Base-by-base conservation (phyloP, 2,797 vertebrate genomes). In the Prunella strophiata region DNA sequence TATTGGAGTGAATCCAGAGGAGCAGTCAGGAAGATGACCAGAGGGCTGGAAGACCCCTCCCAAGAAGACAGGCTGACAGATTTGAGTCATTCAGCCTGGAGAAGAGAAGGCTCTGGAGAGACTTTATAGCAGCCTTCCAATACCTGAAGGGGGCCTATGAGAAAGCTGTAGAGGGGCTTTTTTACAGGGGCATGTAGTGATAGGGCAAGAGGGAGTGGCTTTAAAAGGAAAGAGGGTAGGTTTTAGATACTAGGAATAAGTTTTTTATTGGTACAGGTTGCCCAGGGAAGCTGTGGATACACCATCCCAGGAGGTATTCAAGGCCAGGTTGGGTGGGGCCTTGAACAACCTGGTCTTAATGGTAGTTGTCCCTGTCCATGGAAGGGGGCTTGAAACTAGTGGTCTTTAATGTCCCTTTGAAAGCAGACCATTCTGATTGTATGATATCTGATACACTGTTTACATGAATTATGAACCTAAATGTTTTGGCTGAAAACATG, bases 1-100 rank as follows among this genome's bases (percentile, higher is more conserved):
- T n/a, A 1, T 16, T 63, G 32, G 23, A 63, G 43, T 29, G 27
- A 83, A 61, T 63, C 50, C 36, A 50, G 34, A 34, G 22, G 15
- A 48, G 13, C 4, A n/a, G 9, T 38, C 42, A 42, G 0, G 0
- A 42, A 75, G 26, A 42, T 32, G 15, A 34, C 16, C 26, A 48
- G 47, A 67, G 30, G 7, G 13, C 42, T 75, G 36, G 55, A 67
- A 15, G 15, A 32, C 30, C 26, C 52, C 12, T 61, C 8, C 30
- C 26, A 54, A 32, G 54, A 61, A 67, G 34, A 67, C 22, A 36
- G 34, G 26, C 42, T 67, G 34, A 67, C 17, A 74, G 26, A 48
- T 67, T 54, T 66, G 40, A 47, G 13, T 48, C 0, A 0, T 79
- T 57, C 36, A 50, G 18, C 12, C 54, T 81, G 70, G 54, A 68